Base-by-base conservation (phyloP, 2,888 invertebrate species). In the Eupithecia abbreviata region DNA sequence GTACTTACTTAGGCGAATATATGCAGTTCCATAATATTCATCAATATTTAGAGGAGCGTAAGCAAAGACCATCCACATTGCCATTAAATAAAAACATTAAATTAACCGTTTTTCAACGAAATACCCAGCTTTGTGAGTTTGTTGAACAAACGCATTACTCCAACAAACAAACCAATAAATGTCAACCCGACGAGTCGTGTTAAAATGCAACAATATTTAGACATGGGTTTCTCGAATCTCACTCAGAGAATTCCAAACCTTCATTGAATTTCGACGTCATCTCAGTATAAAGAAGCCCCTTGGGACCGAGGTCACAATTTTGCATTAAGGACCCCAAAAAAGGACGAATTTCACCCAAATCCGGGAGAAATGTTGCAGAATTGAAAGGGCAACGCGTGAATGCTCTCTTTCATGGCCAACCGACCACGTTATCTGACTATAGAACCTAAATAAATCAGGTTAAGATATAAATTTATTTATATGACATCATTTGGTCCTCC, bases 381-480 rank as follows among this genome's bases (percentile, higher is more conserved):
- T 83, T 79, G 80, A 82, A 81, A 79, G 79, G 74, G 66, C 71
- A 68, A 76, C 78, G 79, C 75, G 77, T 80, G 80, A 81, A 82
- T 80, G 75, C 74, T 72, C 78, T 69, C 77, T 79, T 83, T 83
- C 80, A 77, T 78, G 76, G 80, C 75, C 73, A 81, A 77, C 78
- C 80, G 80, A 77, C 82, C 80, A 79, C 76, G 78, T 76, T 82
- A 80, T 83, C 81, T 77, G 72, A 77, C 79, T 77, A 73, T 77
- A 70, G 77, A 75, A 77, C 79, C 71, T 77, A 79, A 75, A 77
- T 79, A 77, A 77, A 79, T 75, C 75, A 73, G 73, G 75, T 79
- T 77, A 78, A 75, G 79, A 77, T 77, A 75, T 77, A 79, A 79
- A 79, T 79, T 79, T 76, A 77, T 75, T 79, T 73, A 30, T 67